Conservation (phyloP, 64 coral and sea anemone species). For the Dendrophyllia cribrosa region DNA sequence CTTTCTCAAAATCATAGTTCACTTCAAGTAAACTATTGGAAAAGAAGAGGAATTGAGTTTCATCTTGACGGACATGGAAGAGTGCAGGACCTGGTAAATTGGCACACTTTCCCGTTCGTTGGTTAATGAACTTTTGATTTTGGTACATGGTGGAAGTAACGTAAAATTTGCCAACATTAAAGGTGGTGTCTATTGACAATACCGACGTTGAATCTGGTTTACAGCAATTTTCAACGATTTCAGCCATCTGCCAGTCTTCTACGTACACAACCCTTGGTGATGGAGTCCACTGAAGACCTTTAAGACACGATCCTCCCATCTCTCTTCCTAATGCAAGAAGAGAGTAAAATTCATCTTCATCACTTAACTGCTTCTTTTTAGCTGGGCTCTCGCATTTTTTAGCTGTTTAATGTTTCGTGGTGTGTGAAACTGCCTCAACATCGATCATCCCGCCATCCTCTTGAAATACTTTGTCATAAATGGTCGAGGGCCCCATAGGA, state of each 20-base stretch:
- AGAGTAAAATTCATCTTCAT: neutral
- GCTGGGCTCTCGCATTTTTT: too few relatives aligned
- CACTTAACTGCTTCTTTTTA: neutral
- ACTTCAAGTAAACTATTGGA: neutral
- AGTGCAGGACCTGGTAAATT: constrained; percentile 8
- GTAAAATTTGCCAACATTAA: constrained; percentile 4
- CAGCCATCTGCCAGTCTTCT: neutral
- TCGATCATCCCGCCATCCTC: constrained; percentile 25
- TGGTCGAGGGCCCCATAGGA: constrained; percentile 35
- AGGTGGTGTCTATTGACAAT: constrained; percentile 26
- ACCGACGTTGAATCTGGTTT: neutral
- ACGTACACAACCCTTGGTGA: neutral
- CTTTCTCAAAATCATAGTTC: neutral
- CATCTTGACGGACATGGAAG: constrained; percentile 15
- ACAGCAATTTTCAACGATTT: constrained; percentile 6
- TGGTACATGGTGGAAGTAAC: neutral
- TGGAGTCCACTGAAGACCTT: constrained; percentile 7
- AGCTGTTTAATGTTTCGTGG: constrained; percentile 12
- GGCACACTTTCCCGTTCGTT: neutral
- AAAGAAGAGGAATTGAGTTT: constrained; percentile 14
- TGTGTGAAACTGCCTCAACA: neutral
- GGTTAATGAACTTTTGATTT: neutral
- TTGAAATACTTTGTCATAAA: constrained; percentile 38
- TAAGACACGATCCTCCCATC: neutral
- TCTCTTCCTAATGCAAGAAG: neutral